Evolutionary conservation across 2,113 vertebrate genomes (phyloP).

Genomic region (Phodopus roborovskii): DNA sequence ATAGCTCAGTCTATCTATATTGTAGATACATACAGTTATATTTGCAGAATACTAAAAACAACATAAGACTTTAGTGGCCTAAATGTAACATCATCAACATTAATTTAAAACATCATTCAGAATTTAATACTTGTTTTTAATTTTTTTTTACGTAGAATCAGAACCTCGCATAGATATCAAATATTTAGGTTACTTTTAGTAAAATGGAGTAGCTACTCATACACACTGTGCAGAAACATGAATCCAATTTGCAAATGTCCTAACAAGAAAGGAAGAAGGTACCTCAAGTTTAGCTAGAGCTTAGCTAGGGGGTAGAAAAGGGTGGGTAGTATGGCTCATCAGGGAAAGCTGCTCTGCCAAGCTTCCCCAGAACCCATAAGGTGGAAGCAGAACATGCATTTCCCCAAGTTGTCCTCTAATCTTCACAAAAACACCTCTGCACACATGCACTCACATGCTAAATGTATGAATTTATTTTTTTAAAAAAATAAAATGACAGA

Average conservation of each 20-base stretch:
- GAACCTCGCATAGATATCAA: neutral
- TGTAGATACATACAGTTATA: neutral
- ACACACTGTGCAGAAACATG: neutral
- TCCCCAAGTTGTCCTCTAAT: neutral
- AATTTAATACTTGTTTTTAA: neutral
- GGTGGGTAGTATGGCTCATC: too few relatives aligned
- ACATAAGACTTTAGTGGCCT: neutral
- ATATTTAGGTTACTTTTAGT: neutral
- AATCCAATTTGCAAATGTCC: neutral
- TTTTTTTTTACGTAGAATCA: neutral
- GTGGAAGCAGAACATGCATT: neutral
- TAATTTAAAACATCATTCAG: neutral
- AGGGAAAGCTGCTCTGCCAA: neutral
- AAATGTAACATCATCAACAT: neutral
- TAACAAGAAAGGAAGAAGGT: neutral
- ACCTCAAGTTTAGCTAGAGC: neutral
- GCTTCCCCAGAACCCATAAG: neutral
- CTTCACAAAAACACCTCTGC: neutral
- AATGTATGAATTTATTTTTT: neutral
- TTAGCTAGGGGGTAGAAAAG: too few relatives aligned
- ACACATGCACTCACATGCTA: neutral
- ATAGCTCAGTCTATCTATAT: neutral
- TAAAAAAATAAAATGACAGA: neutral
- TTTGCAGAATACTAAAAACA: neutral
- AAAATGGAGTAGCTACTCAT: neutral